A percentile compares a stretch with the other conserved stretches of the same genome.
Conservation (phyloP, 1,140 invertebrate genomes). For the Lucilia cuprina region DNA sequence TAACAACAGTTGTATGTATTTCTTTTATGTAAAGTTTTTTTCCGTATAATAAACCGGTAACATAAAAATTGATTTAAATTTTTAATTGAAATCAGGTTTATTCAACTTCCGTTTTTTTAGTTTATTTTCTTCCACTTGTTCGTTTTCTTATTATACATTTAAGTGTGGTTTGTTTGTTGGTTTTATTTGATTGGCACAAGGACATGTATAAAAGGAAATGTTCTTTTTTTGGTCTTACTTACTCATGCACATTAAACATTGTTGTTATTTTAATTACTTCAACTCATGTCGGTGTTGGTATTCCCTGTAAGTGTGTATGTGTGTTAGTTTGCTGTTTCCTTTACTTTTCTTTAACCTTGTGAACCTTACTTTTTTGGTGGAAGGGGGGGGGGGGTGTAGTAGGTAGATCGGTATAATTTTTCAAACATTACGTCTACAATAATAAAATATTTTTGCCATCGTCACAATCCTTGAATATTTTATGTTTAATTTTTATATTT, state of each 20-base stretch:
- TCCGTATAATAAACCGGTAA: background rate
- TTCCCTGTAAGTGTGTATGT: background rate
- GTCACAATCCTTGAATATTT: background rate
- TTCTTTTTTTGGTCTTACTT: too few relatives aligned
- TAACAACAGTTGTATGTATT: background rate
- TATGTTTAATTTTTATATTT: background rate
- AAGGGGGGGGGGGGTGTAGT: too few relatives aligned
- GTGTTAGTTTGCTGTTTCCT: background rate
- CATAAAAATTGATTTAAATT: conserved; percentile 16
- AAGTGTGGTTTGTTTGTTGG: background rate
- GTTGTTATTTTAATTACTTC: conserved; percentile 6
- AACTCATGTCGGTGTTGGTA: background rate
- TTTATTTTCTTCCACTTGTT: background rate
- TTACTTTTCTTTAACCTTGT: conserved; percentile 3
- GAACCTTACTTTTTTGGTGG: background rate
- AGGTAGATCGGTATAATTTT: too few relatives aligned
- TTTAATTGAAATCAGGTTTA: conserved; percentile 16
- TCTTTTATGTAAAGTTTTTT: background rate
- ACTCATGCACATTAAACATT: background rate
- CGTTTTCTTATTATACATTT: background rate
- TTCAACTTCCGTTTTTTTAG: conserved; percentile 18
- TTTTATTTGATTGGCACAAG: background rate
- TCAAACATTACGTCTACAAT: background rate
- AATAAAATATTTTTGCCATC: background rate
- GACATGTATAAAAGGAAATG: background rate